These are phyloP conservation scores for Caenorhabditis parvicauda DNA, from an alignment of 2,888 invertebrate genomes.

Conservation along the genomic window DNA sequence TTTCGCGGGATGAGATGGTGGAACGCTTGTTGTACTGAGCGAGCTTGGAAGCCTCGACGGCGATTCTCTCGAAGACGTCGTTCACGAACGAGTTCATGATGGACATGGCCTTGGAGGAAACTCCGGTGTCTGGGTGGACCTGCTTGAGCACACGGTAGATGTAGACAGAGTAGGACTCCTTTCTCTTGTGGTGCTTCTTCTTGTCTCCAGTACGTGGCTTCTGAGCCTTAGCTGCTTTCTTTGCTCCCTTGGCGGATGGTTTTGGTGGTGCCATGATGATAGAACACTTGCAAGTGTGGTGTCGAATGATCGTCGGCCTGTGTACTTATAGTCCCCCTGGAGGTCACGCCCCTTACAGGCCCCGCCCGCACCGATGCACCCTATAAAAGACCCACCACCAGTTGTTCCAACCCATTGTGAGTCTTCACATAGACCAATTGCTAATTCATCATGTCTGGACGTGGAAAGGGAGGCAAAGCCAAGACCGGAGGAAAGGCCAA, in stretches of 20 bases:
- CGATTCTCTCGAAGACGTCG: constrained; percentile 76
- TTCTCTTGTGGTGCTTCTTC: constrained; percentile 58
- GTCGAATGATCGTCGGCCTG: not conserved
- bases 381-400: too few relatives aligned
- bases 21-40: constrained; percentile 72
- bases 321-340: too few relatives aligned
- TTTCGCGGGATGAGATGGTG: constrained; percentile 73
- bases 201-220: constrained; percentile 51
- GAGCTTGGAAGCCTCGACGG: constrained; percentile 67
- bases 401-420: not conserved
- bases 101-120: constrained; percentile 74
- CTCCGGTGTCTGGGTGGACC: constrained; percentile 71
- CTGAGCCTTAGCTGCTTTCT: constrained; percentile 57
- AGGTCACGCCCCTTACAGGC: not conserved
- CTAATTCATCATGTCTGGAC: constrained; percentile 77
- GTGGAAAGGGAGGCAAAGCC: constrained; percentile 69
- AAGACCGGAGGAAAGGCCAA: constrained; percentile 47
- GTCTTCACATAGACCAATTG: not conserved
- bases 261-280: constrained; percentile 61
- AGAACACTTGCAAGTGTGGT: not conserved
- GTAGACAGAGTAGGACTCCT: constrained; percentile 64
- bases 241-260: constrained; percentile 59
- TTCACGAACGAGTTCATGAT: constrained; percentile 78
- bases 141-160: constrained; percentile 71
- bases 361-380: too few relatives aligned